Conservation (phyloP, 1,140 invertebrate genomes). For the Bactericera cockerelli region DNA sequence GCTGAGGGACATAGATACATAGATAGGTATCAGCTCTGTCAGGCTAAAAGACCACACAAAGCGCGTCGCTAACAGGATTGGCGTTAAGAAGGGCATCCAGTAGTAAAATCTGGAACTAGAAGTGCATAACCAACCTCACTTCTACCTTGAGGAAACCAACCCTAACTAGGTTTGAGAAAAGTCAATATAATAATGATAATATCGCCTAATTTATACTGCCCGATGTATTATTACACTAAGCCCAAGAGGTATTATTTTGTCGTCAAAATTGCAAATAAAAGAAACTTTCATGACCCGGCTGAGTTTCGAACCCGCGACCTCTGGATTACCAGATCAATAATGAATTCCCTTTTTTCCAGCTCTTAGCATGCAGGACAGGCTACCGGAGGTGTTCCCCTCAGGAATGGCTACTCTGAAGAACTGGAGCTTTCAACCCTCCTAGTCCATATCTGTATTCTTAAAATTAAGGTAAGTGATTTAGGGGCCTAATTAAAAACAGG, state of each 20-base stretch:
- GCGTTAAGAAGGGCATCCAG: too few relatives aligned
- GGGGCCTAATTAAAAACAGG: too few relatives aligned
- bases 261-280: not conserved
- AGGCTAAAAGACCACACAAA: not conserved
- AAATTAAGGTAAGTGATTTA: conserved; percentile 29
- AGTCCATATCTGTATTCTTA: conserved; percentile 55
- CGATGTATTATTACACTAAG: too few relatives aligned
- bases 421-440: conserved; percentile 82
- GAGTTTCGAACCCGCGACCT: too few relatives aligned
- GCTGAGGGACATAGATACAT: not conserved
- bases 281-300: not conserved
- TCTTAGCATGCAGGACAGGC: conserved; percentile 57
- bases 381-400: conserved; percentile 80
- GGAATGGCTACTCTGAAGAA: conserved; percentile 84
- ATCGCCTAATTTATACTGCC: too few relatives aligned
- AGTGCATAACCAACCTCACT: not conserved
- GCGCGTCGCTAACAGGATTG: too few relatives aligned
- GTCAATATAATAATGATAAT: too few relatives aligned
- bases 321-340: too few relatives aligned
- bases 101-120: not conserved
- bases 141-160: conserved; percentile 7
- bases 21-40: not conserved
- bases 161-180: not conserved
- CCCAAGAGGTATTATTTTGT: too few relatives aligned
- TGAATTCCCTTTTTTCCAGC: conserved; percentile 28